Evolutionary conservation across 2,113 vertebrate species (phyloP).

Genomic region (Amphilophus citrinellus): DNA sequence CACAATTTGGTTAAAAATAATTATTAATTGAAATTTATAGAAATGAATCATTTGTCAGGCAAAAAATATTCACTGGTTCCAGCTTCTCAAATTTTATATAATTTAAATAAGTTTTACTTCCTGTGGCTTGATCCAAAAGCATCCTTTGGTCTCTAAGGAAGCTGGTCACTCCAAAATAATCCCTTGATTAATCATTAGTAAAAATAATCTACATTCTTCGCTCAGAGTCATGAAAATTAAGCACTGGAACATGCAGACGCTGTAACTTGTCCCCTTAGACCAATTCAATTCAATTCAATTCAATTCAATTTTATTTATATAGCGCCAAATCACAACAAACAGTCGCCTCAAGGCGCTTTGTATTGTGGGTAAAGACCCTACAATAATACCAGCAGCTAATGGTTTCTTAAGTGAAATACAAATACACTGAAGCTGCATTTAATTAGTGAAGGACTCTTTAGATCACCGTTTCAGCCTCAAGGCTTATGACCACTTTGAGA

Average conservation of each 20-base stretch:
- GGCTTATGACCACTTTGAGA: neutral
- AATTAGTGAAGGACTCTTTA: neutral
- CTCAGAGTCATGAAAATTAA: neutral
- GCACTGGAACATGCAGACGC: neutral
- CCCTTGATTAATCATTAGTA: neutral
- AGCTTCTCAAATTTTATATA: no score
- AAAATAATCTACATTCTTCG: neutral
- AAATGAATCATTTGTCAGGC: neutral
- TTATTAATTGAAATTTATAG: neutral
- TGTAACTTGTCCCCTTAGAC: neutral
- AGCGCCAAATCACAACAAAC: no score
- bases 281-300: no score
- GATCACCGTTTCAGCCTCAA: neutral
- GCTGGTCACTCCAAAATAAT: neutral
- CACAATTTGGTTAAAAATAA: neutral
- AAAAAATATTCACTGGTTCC: neutral
- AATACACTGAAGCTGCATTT: neutral
- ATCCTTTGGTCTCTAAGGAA: neutral
- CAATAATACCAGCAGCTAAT: neutral
- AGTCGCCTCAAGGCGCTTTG: no score
- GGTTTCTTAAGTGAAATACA: neutral
- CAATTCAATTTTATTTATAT: no score
- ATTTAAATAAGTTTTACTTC: neutral
- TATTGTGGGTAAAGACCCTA: no score
- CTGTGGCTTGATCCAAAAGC: fast-evolving